Evolutionary conservation across 2,797 vertebrate genomes (phyloP).

Genomic region (Falco concolor): DNA sequence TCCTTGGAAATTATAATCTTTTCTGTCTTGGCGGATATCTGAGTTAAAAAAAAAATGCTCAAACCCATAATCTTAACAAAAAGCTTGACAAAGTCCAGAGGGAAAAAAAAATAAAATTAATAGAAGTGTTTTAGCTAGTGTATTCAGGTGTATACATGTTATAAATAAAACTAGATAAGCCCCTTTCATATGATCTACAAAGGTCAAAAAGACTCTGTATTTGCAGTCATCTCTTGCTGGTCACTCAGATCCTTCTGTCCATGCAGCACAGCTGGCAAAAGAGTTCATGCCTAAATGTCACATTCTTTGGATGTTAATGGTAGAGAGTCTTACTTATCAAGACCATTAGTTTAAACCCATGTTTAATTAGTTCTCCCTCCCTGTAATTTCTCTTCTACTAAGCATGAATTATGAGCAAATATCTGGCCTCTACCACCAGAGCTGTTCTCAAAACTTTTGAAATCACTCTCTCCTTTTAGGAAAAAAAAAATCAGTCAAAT

Average conservation of each 20-base stretch:
- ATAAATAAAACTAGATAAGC: background rate
- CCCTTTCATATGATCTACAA: background rate
- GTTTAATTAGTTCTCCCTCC: background rate
- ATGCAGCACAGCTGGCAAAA: background rate
- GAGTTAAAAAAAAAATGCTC: background rate
- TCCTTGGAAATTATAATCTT: background rate
- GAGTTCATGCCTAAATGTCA: background rate
- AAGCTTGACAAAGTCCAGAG: background rate
- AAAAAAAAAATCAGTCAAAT: background rate
- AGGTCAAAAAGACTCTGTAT: background rate
- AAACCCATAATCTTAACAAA: background rate
- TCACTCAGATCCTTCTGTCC: background rate
- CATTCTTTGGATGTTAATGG: background rate
- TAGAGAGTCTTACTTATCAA: background rate
- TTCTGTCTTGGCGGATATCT: background rate
- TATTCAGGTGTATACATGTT: background rate
- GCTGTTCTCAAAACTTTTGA: background rate
- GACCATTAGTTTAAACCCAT: background rate
- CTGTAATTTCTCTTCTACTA: background rate
- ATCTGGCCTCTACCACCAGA: background rate
- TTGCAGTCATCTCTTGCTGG: background rate
- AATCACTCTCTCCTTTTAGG: background rate
- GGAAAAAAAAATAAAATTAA: background rate
- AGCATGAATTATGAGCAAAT: background rate
- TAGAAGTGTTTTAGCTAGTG: background rate